Conservation (phyloP, 2,888 invertebrate genomes). For the Aphidius colemani region DNA sequence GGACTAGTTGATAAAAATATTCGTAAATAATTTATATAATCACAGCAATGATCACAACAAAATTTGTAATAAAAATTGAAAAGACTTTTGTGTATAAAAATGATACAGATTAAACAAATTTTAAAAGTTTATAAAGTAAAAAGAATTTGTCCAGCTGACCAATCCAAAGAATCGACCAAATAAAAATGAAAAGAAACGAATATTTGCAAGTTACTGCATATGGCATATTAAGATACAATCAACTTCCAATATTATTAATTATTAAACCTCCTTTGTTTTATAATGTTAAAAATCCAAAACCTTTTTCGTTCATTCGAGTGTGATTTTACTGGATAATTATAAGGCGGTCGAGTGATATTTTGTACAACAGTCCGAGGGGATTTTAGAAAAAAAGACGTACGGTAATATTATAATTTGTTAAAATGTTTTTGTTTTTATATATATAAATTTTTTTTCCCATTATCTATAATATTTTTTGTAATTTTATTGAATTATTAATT, state of each 20-base stretch:
- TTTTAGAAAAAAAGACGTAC: constrained; percentile 23
- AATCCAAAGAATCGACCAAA: constrained; percentile 61
- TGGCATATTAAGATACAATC: constrained; percentile 46
- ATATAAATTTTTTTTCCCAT: constrained; percentile 27
- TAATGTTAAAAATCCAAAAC: not conserved
- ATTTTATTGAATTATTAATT: constrained; percentile 30
- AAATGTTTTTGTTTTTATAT: constrained; percentile 33
- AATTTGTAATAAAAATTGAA: constrained; percentile 15
- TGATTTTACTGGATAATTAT: constrained; percentile 24
- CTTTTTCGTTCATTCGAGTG: constrained; percentile 25
- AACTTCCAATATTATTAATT: constrained; percentile 25
- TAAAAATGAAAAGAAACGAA: constrained; percentile 51
- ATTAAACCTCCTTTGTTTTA: constrained; percentile 12
- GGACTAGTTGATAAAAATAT: constrained; percentile 45
- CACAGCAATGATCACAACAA: constrained; percentile 12
- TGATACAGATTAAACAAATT: constrained; percentile 34
- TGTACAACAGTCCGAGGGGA: constrained; percentile 39
- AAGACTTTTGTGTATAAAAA: not conserved
- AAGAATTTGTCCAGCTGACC: constrained; percentile 59
- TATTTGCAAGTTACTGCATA: constrained; percentile 51
- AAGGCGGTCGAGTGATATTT: constrained; percentile 55
- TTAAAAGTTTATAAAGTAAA: constrained; percentile 25
- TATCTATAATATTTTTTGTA: constrained; percentile 30
- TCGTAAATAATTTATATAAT: constrained; percentile 22
- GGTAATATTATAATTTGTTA: constrained; percentile 20